Conservation (phyloP, 2,797 vertebrate species). For the Paguma larvata region DNA sequence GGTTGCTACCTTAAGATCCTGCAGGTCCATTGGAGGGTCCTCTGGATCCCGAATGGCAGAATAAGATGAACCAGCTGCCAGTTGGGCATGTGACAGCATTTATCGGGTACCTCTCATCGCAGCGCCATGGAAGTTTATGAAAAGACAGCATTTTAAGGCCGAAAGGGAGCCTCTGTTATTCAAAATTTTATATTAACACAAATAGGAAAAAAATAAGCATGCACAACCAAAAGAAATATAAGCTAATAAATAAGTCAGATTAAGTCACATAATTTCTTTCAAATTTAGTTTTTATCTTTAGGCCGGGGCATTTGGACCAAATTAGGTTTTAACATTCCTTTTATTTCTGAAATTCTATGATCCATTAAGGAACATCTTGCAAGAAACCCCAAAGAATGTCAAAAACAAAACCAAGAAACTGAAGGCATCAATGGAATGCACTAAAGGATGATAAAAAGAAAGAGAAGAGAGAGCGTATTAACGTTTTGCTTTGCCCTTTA, state of each 20-base stretch:
- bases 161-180: background rate
- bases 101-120: background rate
- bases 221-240: background rate
- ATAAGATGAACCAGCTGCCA: background rate
- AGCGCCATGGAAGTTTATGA: background rate
- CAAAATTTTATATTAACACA: constrained; percentile 1
- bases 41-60: background rate
- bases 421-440: background rate
- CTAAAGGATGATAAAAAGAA: background rate
- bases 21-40: background rate
- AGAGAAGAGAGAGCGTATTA: background rate
- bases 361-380: constrained; percentile 57
- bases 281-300: constrained; percentile 49
- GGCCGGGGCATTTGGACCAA: background rate
- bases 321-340: constrained; percentile 1
- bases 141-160: background rate
- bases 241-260: background rate
- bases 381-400: constrained; percentile 62
- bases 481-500: background rate
- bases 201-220: background rate
- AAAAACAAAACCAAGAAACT: constrained; percentile 63
- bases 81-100: no score
- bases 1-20: background rate
- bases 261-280: background rate
- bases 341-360: constrained; percentile 56